Percentiles rank a stretch among this genome's conserved stretches.
These are phyloP conservation scores for Sebastes goodei DNA, from an alignment of 2,797 vertebrate species.

Conservation along the genomic window DNA sequence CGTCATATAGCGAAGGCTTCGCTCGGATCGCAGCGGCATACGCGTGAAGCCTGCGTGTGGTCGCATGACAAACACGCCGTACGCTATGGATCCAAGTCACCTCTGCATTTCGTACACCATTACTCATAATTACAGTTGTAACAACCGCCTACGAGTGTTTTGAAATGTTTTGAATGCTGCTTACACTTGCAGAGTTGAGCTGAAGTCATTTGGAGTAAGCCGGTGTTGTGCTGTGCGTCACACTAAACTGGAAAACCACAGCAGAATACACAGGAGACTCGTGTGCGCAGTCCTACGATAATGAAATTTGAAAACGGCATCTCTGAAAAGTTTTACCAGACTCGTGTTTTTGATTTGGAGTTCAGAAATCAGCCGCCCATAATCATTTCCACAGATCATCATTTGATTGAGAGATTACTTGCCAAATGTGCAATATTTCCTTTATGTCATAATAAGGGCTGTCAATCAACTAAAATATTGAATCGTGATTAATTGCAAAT, in stretches of 20 bases:
- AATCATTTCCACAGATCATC: constrained; percentile 4
- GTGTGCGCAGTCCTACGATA: background rate
- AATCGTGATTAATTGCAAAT: no score
- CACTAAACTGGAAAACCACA: constrained; percentile 23
- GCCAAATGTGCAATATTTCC: background rate
- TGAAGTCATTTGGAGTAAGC: constrained; percentile 2
- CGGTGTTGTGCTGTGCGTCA: constrained; percentile 9
- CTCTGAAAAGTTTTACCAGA: background rate
- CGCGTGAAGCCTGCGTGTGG: constrained; percentile 55
- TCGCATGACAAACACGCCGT: constrained; percentile 46
- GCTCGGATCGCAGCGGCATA: constrained; percentile 52
- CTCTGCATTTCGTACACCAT: constrained; percentile 20
- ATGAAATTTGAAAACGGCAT: constrained; percentile 22
- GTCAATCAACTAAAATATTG: no score
- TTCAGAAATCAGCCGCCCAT: background rate
- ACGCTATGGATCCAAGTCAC: constrained; percentile 46
- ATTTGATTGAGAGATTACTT: background rate
- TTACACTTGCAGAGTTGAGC: constrained; percentile 10
- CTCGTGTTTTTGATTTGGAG: background rate
- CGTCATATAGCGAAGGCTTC: constrained; percentile 53
- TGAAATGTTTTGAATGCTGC: constrained; percentile 44
- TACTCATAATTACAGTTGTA: constrained; percentile 40
- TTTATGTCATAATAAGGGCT: background rate
- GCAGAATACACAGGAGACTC: constrained; percentile 15
- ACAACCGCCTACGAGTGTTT: constrained; percentile 30